These are phyloP conservation scores for Invenusta paracnida DNA, from an alignment of 2,888 invertebrate species.

Conservation along the genomic window DNA sequence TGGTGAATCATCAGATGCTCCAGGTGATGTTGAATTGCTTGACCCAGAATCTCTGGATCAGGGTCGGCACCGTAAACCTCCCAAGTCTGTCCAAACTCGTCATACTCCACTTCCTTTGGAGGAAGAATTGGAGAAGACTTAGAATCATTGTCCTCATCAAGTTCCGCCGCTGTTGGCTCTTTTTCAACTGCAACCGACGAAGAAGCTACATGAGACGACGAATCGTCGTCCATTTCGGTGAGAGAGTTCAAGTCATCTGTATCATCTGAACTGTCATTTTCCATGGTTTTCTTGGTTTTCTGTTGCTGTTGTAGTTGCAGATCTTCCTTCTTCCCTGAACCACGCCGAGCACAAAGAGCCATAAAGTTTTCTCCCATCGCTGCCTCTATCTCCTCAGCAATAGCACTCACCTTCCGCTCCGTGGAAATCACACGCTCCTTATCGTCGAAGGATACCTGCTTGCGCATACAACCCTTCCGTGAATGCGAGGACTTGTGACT, in stretches of 20 bases:
- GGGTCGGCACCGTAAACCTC: slow-evolving; percentile 41
- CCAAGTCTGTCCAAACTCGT: slow-evolving; percentile 42
- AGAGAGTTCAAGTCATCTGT: neutral
- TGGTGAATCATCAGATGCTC: slow-evolving; percentile 14
- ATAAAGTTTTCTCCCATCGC: neutral
- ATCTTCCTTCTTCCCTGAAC: neutral
- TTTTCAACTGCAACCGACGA: neutral
- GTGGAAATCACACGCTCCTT: neutral
- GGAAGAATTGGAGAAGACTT: slow-evolving; percentile 14
- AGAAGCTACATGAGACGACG: neutral
- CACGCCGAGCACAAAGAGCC: neutral
- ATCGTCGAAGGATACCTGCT: slow-evolving; percentile 39
- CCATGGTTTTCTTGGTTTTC: neutral
- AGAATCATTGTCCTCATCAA: slow-evolving; percentile 3
- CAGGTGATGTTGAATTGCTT: slow-evolving; percentile 40
- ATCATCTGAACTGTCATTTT: neutral
- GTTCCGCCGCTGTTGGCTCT: neutral
- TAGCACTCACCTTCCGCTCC: slow-evolving; percentile 32
- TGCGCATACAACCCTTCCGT: neutral
- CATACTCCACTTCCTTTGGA: slow-evolving; percentile 41
- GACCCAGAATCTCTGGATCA: slow-evolving; percentile 42
- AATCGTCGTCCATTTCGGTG: slow-evolving; percentile 7
- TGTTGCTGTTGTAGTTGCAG: too few relatives aligned
- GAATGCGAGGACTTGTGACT: too few relatives aligned
- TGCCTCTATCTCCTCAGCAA: slow-evolving; percentile 32